Evolutionary conservation across 2,113 vertebrate genomes (phyloP).

Genomic region (Mastomys coucha): DNA sequence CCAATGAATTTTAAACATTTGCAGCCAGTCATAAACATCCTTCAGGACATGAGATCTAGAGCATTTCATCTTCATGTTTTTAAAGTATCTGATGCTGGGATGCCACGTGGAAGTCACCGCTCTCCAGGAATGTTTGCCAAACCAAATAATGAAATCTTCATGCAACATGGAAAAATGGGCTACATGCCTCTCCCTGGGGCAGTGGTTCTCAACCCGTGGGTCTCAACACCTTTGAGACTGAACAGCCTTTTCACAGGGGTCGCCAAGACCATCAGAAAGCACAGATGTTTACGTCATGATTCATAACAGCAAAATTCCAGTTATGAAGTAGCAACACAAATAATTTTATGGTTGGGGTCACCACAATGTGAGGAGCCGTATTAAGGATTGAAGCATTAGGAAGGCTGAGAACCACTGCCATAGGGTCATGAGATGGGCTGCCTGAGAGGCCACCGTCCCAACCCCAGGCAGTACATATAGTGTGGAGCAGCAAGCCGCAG

Average conservation of each 20-base stretch:
- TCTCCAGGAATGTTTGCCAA: not conserved
- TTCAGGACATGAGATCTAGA: not conserved
- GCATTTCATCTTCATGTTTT: not conserved
- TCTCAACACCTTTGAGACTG: not conserved
- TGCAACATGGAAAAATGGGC: no score
- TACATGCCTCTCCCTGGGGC: not conserved
- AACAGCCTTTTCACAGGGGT: not conserved
- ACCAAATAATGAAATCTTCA: not conserved
- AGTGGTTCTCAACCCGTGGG: not conserved
- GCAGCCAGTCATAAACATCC: not conserved
- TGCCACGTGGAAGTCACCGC: fast-evolving
- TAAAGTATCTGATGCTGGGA: not conserved
- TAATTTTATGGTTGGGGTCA: not conserved
- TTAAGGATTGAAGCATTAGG: not conserved
- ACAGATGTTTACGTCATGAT: not conserved
- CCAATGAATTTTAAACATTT: not conserved
- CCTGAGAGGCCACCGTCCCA: not conserved
- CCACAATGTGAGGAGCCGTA: not conserved
- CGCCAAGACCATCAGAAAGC: not conserved
- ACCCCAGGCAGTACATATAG: not conserved
- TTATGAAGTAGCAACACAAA: not conserved
- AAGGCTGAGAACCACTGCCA: not conserved
- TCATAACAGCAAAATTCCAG: not conserved
- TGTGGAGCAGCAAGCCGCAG: not conserved
- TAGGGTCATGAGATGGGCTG: not conserved